Evolutionary conservation across 2,113 vertebrate genomes (phyloP).

Genomic region (Tor tambroides): DNA sequence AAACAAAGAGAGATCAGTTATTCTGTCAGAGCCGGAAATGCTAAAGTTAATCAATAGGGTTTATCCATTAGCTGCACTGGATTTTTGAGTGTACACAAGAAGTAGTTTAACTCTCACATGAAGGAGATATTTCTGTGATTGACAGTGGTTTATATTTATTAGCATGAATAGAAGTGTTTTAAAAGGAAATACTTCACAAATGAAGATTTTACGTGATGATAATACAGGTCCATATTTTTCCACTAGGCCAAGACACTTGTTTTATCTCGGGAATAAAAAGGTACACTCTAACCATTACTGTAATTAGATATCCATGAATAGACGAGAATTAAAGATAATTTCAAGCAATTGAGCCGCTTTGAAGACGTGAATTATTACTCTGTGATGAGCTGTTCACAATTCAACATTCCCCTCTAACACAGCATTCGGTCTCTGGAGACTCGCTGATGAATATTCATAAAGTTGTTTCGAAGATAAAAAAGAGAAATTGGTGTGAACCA

Average conservation of each 20-base stretch:
- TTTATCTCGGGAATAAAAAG: slow-evolving; percentile 35
- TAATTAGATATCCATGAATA: slow-evolving; percentile 43
- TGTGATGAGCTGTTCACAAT: slow-evolving; percentile 12
- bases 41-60: slow-evolving; percentile 36
- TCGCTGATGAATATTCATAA: slow-evolving; percentile 24
- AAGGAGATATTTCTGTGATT: neutral
- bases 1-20: neutral
- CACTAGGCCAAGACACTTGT: neutral
- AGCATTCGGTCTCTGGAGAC: neutral
- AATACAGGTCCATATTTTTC: neutral
- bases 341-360: slow-evolving; percentile 51
- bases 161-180: neutral
- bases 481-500: slow-evolving; percentile 15
- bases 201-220: neutral
- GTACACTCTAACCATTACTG: slow-evolving; percentile 37
- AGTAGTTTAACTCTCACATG: neutral
- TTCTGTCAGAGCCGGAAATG: neutral
- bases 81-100: neutral
- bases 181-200: neutral
- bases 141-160: neutral
- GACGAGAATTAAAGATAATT: slow-evolving; percentile 39
- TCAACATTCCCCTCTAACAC: slow-evolving; percentile 26
- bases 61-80: slow-evolving; percentile 31
- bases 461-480: slow-evolving; percentile 10
- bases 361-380: slow-evolving; percentile 47